Base-by-base conservation (phyloP, 2,797 vertebrate species). In the Sebastiscus tertius region DNA sequence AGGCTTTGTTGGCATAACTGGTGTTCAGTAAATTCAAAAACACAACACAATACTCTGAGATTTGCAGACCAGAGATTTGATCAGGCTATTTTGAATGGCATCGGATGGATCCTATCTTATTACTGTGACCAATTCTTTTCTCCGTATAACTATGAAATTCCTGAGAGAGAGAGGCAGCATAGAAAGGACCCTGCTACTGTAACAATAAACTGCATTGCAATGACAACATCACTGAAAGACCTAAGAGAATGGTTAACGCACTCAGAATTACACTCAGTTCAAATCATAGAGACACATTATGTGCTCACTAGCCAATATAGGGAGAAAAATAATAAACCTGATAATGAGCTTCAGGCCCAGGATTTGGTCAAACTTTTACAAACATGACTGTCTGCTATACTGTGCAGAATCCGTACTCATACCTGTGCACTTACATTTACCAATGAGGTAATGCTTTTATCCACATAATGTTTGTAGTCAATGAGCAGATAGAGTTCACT, bases 21-120 rank as follows among this genome's bases (percentile, higher is more conserved):
- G 68, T 82, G 80, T 88, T 83, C 84, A 89, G 87, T 91, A 92
- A 94, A 92, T 93, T 91, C 75, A 91, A 92, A 93, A 92, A 91
- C 81, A 90, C 88, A 90, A 94, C 91, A 91, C 82, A 91, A 91
- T 91, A 88, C 83, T 87, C 85, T 72, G 73, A 79, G 87, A 88
- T 85, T 88, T 79, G 76, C 81, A 84, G 74, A 86, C 67, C 82
- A 77, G 58, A 85, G 83, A 87, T 92, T 88, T 88, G 81, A 92
- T 92, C 83, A 76, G 86, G 83, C 77, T 88, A 68, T 93, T 93
- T 92, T 87, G 76, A 90, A 90, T 89, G 84, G 84, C 75, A 82
- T 82, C 12, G 33, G 55, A 80, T 59, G 82, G 73, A 81, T 91
- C 85, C 80, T 83, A 61, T 93, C 75, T 84, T 90, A 87, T 88